A percentile compares a stretch with the other conserved stretches of the same genome.
phyloP scores from a whole-genome alignment of 2,888 invertebrate species.

The Callimorpha dominula region DNA sequence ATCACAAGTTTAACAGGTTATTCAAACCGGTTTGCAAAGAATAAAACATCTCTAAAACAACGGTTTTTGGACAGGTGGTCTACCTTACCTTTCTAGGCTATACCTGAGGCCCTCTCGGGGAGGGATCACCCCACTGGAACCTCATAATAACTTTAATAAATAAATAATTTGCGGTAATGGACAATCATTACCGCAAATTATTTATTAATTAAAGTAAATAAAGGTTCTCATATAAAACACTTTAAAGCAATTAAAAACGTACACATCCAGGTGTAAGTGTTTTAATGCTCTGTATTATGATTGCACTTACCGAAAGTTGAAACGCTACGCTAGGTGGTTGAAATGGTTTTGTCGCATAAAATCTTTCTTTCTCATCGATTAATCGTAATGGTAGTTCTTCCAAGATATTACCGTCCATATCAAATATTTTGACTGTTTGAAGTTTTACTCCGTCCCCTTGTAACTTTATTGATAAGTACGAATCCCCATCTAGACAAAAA shows the following conservation, averaged over 20 bases:
- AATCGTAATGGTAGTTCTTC: constrained; percentile 1
- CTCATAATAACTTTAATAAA: too few relatives aligned
- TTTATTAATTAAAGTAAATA: too few relatives aligned
- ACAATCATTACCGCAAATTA: too few relatives aligned
- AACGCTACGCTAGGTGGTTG: constrained; percentile 2
- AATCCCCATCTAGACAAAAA: background rate
- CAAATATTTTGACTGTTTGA: background rate
- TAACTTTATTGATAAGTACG: constrained; percentile 4
- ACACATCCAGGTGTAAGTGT: too few relatives aligned
- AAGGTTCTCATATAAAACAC: too few relatives aligned
- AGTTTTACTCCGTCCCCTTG: constrained; percentile 1
- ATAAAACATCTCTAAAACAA: too few relatives aligned
- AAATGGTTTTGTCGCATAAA: constrained; percentile 4
- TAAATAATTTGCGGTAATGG: too few relatives aligned
- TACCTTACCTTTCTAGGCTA: too few relatives aligned
- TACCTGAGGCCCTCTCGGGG: too few relatives aligned
- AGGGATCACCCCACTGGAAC: too few relatives aligned
- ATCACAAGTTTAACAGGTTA: background rate
- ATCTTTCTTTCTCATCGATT: background rate
- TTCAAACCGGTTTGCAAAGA: too few relatives aligned
- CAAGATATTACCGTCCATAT: background rate
- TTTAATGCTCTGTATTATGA: background rate
- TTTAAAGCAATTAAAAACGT: too few relatives aligned
- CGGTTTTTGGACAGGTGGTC: background rate
- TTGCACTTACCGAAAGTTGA: background rate